Base-by-base conservation (phyloP, 2,797 vertebrate species). In the Pristis pectinata region DNA sequence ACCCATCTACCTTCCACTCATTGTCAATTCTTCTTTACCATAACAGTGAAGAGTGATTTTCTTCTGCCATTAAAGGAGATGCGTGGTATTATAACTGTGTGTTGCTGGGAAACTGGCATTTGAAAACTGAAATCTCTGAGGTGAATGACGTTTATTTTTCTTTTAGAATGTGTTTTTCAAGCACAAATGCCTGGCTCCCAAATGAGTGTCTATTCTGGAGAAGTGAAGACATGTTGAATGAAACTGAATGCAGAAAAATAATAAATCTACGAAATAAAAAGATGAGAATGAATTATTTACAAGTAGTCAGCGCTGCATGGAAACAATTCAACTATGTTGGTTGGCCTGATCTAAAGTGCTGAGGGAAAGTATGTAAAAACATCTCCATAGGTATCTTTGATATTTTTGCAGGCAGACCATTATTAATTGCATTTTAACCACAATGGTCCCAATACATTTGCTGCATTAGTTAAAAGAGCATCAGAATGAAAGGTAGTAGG, bases 111-210 rank as follows among this genome's bases (percentile, higher is more conserved):
- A 91, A 67, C n/a, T 61, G 59, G 6, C 59, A 64, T 64, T 91
- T 91, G 59, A 41, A 41, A 91, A 24, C 22, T 41, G n/a, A 61
- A 67, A 67, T n/a, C 19, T 64, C 61, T 41, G 22, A 41, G 87
- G n/a, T 91, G 59, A 91, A n/a, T 67, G 87, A 67, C 8, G 1
- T 67, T 91, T 91, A 91, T 67, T 91, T 91, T 91, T 91, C 87
- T 37, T 67, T 22, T 67, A 41, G 19, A 64, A 41, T 64, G 87
- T 91, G 87, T 67, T 91, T 91, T 91, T 41, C 59, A 41, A 67
- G n/a, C 61, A 0, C 87, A 67, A 61, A 91, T 67, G 53, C 9
- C 49, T 67, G n/a, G n/a, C 64, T 91, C 87, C 87, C 59, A 91
- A 64, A 67, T 64, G n/a, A 91, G 61, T 64, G 91, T 91, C n/a